These are phyloP conservation scores for Corvus cornix DNA, from an alignment of 2,113 vertebrate genomes.

Conservation along the genomic window DNA sequence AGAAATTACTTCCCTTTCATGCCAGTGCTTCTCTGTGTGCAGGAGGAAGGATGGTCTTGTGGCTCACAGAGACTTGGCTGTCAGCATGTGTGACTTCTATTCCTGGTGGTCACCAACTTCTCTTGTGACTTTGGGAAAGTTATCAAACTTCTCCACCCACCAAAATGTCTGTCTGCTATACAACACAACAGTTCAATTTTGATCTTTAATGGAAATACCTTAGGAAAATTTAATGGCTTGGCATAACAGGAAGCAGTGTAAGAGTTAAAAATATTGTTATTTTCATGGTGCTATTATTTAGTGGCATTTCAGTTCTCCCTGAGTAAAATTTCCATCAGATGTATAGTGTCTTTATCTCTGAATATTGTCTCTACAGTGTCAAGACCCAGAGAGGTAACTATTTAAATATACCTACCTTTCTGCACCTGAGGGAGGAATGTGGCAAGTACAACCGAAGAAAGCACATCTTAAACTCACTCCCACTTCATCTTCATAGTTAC, in stretches of 20 bases:
- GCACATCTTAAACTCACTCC: background rate
- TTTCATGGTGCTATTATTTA: background rate
- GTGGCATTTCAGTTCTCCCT: background rate
- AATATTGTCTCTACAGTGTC: background rate
- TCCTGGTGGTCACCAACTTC: constrained; percentile 21
- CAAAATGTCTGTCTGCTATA: background rate
- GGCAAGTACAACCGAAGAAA: background rate
- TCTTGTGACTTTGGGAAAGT: background rate
- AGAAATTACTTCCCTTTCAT: background rate
- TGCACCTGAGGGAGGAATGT: background rate
- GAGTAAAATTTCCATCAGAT: background rate
- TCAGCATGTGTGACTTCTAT: constrained; percentile 28
- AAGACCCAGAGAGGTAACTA: background rate
- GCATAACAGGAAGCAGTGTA: background rate
- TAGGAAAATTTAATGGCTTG: background rate
- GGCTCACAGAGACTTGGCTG: background rate
- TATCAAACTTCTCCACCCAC: background rate
- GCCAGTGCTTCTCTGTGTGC: background rate
- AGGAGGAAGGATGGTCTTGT: constrained; percentile 28
- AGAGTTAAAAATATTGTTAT: background rate
- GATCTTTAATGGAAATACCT: background rate
- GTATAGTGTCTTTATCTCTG: background rate
- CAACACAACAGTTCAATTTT: background rate
- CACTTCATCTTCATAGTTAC: background rate
- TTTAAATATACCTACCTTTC: background rate